phyloP scores from a whole-genome alignment of 2,888 invertebrate species.

The Perdita meconis region DNA sequence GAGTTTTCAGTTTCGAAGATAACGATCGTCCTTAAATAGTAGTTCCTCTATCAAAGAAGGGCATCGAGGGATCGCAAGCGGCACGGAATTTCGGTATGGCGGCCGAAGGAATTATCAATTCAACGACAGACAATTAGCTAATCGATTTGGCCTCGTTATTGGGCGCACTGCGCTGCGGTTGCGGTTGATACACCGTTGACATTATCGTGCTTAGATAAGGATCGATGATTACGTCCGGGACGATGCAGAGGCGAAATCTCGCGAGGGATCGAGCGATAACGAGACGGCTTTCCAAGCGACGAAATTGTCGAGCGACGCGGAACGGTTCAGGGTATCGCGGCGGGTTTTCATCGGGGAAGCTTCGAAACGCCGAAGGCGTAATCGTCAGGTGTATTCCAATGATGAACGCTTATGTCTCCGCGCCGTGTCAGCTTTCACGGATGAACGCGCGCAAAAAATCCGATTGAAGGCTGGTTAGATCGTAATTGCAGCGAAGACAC shows the following conservation, averaged over 20 bases:
- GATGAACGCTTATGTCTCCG: constrained; percentile 60
- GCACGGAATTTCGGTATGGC: no score
- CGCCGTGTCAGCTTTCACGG: constrained; percentile 55
- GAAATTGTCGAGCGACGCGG: neutral
- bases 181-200: neutral
- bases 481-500: constrained; percentile 59
- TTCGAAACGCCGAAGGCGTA: constrained; percentile 36
- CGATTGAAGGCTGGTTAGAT: no score
- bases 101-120: no score
- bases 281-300: neutral
- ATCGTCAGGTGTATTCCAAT: constrained; percentile 58
- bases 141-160: no score
- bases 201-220: constrained; percentile 1
- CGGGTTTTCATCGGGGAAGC: neutral
- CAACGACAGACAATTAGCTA: no score
- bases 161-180: no score
- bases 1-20: no score
- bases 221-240: constrained; percentile 1
- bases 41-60: no score
- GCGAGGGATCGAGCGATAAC: constrained; percentile 5
- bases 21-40: no score
- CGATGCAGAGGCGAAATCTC: neutral
- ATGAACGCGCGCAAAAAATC: no score
- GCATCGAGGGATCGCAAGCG: no score
- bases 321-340: neutral